Base-by-base conservation (phyloP, 2,113 vertebrate species). In the Python bivittatus region DNA sequence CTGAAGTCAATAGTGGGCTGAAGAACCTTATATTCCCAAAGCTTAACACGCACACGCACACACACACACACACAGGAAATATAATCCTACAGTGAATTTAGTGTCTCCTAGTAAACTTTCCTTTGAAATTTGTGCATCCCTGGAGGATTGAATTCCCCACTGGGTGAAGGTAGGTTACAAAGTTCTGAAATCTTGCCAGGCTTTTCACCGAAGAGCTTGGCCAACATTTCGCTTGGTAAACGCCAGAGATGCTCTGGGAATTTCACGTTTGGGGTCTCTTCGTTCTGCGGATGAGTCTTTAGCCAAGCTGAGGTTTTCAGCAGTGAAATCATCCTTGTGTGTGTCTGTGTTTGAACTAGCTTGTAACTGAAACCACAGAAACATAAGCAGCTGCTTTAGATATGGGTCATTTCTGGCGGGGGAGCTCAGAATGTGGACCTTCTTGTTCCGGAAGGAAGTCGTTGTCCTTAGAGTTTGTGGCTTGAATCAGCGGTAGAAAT, bases 61-160 rank as follows among this genome's bases (percentile, higher is more conserved):
- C 2, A 96, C 96, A 95, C 97, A 95, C 91, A 93, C 87, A 95
- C 2, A 44, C 44, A 96, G 95, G 95, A 96, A 97, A 97, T 95
- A 95, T 97, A 96, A 97, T 95, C 97, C 95, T 97, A 97, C 97
- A 97, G 96, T 97, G 93, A 95, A 94, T 97, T 6, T 44, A 79
- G 97, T 97, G 96, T 97, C 97, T 97, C 96, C 97, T 97, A 95
- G 96, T 97, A 97, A 97, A 97, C 97, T 97, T 97, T 95, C 97
- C 61, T 98, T 98, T 98, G 42, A 97, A 98, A 98, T 97, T 97
- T 97, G 96, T 95, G 96, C 97, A 96, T 95, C 96, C 96, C 96
- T 96, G 57, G 95, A 97, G 96, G 97, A 96, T 96, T 98, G 97
- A 98, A 97, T 96, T 97, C 95, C 97, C 97, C 97, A 96, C 97